A percentile compares a stretch with the other conserved stretches of the same genome.
These are phyloP conservation scores for Oegoconia quadripuncta DNA, from an alignment of 2,888 invertebrate species.

Conservation along the genomic window DNA sequence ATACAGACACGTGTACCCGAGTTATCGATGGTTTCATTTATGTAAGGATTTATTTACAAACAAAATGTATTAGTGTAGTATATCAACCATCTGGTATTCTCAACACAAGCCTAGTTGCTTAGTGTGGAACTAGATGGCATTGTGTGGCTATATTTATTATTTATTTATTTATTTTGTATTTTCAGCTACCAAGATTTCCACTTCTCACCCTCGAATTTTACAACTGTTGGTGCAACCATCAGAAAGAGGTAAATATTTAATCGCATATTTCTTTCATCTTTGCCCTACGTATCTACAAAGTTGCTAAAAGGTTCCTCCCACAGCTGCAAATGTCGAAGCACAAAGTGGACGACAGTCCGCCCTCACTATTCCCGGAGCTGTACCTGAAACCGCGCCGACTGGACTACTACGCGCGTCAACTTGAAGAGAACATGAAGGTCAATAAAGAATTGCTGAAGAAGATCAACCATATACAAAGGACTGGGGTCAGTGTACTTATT, in stretches of 20 bases:
- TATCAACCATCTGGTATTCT: no score
- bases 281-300: neutral
- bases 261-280: neutral
- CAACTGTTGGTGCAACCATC: constrained; percentile 63
- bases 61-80: no score
- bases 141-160: no score
- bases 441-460: constrained; percentile 79
- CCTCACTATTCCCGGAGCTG: constrained; percentile 70
- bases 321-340: constrained; percentile 56
- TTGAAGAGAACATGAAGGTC: constrained; percentile 66
- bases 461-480: constrained; percentile 79
- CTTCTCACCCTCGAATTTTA: constrained; percentile 53
- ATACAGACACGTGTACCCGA: no score
- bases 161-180: constrained; percentile 19
- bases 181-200: constrained; percentile 61
- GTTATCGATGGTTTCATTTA: no score
- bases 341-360: constrained; percentile 74
- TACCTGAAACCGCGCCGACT: constrained; percentile 75
- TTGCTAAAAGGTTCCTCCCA: no score
- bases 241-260: constrained; percentile 63
- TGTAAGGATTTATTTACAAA: no score
- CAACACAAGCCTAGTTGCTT: no score
- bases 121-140: no score
- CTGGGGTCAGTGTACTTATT: constrained; percentile 74
- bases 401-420: constrained; percentile 64